phyloP scores from a whole-genome alignment of 2,888 invertebrate species.

The Ectemnius lituratus region DNA sequence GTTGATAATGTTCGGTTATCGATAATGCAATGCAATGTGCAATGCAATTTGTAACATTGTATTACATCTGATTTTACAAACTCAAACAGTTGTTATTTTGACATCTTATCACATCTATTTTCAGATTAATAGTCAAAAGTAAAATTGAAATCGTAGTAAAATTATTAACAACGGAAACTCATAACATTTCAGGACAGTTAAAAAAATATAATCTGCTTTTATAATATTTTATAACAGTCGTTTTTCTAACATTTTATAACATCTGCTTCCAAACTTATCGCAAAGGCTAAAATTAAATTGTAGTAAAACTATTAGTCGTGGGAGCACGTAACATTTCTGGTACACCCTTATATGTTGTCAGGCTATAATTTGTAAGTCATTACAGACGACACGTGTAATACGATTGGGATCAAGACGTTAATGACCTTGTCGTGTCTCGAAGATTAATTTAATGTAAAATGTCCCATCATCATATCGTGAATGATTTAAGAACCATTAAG shows the following conservation, averaged over 20 bases:
- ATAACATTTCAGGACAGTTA: too few relatives aligned
- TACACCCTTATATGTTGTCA: slow-evolving; percentile 57
- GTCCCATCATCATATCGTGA: background rate
- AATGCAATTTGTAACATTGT: background rate
- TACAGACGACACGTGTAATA: slow-evolving; percentile 63
- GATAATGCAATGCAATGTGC: too few relatives aligned
- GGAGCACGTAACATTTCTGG: slow-evolving; percentile 65
- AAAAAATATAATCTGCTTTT: too few relatives aligned
- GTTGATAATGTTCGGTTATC: too few relatives aligned
- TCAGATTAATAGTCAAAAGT: background rate
- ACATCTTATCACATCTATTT: background rate
- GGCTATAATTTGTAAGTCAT: slow-evolving; percentile 60
- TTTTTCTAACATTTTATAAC: too few relatives aligned
- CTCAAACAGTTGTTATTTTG: background rate
- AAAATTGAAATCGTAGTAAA: too few relatives aligned
- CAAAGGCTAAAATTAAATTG: too few relatives aligned
- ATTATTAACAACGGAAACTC: too few relatives aligned
- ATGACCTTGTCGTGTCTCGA: slow-evolving; percentile 20
- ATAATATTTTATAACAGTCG: too few relatives aligned
- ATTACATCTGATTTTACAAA: background rate
- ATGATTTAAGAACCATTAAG: too few relatives aligned
- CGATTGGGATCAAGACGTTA: slow-evolving; percentile 35
- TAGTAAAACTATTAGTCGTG: slow-evolving; percentile 34
- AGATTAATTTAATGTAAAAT: slow-evolving; percentile 56
- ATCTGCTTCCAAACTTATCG: too few relatives aligned